Base-by-base conservation (phyloP, 1,140 invertebrate genomes). In the Platyscapa corneri region DNA sequence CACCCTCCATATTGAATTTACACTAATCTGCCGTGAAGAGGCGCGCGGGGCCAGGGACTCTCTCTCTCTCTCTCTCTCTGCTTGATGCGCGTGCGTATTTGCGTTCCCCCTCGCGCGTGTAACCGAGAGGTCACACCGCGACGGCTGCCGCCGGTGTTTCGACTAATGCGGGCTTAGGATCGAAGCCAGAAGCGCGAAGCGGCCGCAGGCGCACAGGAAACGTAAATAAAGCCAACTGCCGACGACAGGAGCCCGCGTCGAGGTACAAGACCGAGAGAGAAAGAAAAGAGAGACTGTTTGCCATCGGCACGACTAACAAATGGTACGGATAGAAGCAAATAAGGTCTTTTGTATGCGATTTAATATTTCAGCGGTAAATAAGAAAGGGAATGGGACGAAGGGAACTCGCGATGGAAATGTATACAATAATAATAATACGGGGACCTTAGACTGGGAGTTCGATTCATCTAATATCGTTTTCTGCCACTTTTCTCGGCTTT, bases 1-100 rank as follows among this genome's bases (percentile, higher is more conserved):
- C 79, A 76, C 79, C 34, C 78, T 77, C 60, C 80, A 65, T 79
- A 86, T 86, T 86, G 74, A 86, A 83, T 86, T 82, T 83, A 86
- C 75, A 86, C 80, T 86, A 86, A 86, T 86, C 85, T 82, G 85
- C 77, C 64, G 75, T 86, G 85, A 86, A 86, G 85, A 86, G 85
- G 74, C 85, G 80, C 49, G 42, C 34, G 74, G 20, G n/a, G 39
- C 64, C 12, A 32, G 79, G 3, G 0, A 8, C 32, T 34, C 32
- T 20, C 10, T 67, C 30, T 67, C 32, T 67, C 32, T 12, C 30
- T 49, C 78, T 10, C 78, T 32, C 67, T n/a, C n/a, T n/a, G n/a
- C n/a, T n/a, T n/a, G n/a, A n/a, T n/a, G n/a, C n/a, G n/a, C n/a
- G n/a, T n/a, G n/a, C n/a, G n/a, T n/a, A n/a, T n/a, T n/a, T n/a